A percentile compares a stretch with the other conserved stretches of the same genome.
These are phyloP conservation scores for Harpagifer antarcticus DNA, from an alignment of 2,797 vertebrate species.

Conservation along the genomic window DNA sequence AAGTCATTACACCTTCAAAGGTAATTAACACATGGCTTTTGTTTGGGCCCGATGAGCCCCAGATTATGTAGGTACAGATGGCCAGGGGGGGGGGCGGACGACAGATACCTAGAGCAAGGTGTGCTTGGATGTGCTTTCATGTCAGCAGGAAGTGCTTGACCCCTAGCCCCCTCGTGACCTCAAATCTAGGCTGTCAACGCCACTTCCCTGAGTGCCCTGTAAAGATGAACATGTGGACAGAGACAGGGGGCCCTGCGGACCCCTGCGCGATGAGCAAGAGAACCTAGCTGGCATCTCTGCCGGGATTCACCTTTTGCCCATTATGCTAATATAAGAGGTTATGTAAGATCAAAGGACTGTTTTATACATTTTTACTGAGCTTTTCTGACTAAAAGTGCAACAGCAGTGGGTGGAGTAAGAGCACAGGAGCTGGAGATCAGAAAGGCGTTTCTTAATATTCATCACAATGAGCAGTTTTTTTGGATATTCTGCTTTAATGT, in stretches of 20 bases:
- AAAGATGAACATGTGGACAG: constrained; percentile 85
- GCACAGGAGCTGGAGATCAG: constrained; percentile 3
- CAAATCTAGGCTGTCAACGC: constrained; percentile 84
- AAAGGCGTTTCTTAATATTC: constrained; percentile 4
- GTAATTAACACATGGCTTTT: constrained; percentile 89
- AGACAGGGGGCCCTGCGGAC: constrained; percentile 62
- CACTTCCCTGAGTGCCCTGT: constrained; percentile 80
- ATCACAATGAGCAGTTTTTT: constrained; percentile 28
- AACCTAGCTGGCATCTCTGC: constrained; percentile 70
- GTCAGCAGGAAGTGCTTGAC: constrained; percentile 87
- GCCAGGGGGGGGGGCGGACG: constrained; percentile 67
- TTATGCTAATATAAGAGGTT: constrained; percentile 50
- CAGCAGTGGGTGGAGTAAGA: constrained; percentile 12
- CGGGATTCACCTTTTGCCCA: constrained; percentile 51
- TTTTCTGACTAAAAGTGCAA: constrained; percentile 23
- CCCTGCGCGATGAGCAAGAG: constrained; percentile 57
- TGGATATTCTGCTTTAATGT: constrained; percentile 27
- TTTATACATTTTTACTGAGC: constrained; percentile 37
- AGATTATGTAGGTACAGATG: constrained; percentile 87
- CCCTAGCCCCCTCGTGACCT: constrained; percentile 79
- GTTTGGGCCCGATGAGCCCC: constrained; percentile 83
- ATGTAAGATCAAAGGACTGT: constrained; percentile 56
- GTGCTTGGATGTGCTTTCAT: constrained; percentile 85
- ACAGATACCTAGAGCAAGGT: constrained; percentile 85
- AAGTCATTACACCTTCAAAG: constrained; percentile 88